Percentiles rank a stretch among this genome's conserved stretches.
Conservation (phyloP, 2,888 invertebrate genomes). For the Hemaris fuciformis region DNA sequence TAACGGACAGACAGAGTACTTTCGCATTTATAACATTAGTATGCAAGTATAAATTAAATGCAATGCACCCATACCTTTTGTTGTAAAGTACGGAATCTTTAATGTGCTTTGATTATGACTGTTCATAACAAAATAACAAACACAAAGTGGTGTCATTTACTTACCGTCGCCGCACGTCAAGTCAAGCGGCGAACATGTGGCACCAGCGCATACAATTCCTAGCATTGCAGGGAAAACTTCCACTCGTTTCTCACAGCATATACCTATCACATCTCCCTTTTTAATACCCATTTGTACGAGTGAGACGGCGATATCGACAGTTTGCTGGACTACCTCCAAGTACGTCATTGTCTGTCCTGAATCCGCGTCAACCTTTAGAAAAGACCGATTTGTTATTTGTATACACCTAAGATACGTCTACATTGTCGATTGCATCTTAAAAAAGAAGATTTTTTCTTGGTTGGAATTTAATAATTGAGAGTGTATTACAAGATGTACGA, state of each 20-base stretch:
- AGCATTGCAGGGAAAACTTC: conserved; percentile 33
- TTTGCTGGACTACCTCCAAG: conserved; percentile 38
- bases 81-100: neutral
- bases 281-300: conserved; percentile 41
- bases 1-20: too few relatives aligned
- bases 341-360: conserved; percentile 37
- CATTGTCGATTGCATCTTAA: too few relatives aligned
- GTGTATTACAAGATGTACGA: too few relatives aligned
- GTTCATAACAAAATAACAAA: neutral
- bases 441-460: too few relatives aligned
- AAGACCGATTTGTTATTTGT: neutral
- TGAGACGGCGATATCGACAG: conserved; percentile 46
- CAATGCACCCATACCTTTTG: too few relatives aligned
- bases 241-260: conserved; percentile 36
- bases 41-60: too few relatives aligned
- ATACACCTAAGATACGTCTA: too few relatives aligned
- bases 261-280: conserved; percentile 42
- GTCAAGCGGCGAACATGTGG: conserved; percentile 27
- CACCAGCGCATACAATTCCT: conserved; percentile 36
- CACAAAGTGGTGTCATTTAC: neutral
- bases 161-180: conserved; percentile 29
- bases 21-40: too few relatives aligned
- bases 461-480: too few relatives aligned
- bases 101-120: too few relatives aligned
- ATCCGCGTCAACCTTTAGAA: conserved; percentile 28